phyloP scores from a whole-genome alignment of 2,888 invertebrate genomes.

The Xylocampa areola region DNA sequence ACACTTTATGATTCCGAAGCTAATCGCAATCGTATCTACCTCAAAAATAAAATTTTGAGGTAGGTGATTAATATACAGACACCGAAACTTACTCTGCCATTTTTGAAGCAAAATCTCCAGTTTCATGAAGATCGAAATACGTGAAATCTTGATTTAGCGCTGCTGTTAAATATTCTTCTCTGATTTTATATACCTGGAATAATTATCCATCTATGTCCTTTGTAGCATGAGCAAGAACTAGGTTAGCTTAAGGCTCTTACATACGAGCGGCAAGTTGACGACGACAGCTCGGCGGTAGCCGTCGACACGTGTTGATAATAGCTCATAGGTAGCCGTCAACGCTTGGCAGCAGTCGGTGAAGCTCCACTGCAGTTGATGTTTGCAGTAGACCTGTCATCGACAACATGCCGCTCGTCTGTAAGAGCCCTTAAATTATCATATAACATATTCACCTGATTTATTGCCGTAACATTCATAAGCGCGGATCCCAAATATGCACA shows the following conservation, averaged over 20 bases:
- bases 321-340: too few relatives aligned
- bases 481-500: conserved; percentile 91
- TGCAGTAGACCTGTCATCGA: too few relatives aligned
- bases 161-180: conserved; percentile 90
- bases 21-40: too few relatives aligned
- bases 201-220: conserved; percentile 28
- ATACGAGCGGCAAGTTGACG: too few relatives aligned
- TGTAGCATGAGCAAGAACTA: background rate
- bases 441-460: conserved; percentile 89
- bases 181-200: conserved; percentile 88
- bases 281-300: too few relatives aligned
- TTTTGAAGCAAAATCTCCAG: conserved; percentile 93
- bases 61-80: background rate
- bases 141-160: conserved; percentile 92
- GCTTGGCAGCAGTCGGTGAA: too few relatives aligned
- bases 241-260: too few relatives aligned
- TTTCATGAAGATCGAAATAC: conserved; percentile 92
- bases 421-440: background rate
- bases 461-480: conserved; percentile 91
- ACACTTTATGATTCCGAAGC: too few relatives aligned
- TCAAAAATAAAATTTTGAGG: background rate
- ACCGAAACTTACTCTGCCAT: conserved; percentile 91
- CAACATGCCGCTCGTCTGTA: too few relatives aligned
- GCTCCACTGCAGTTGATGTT: too few relatives aligned
- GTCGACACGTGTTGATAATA: too few relatives aligned